Conservation (phyloP, 2,113 vertebrate genomes). For the Pseudorhombus dupliciocellatus region DNA sequence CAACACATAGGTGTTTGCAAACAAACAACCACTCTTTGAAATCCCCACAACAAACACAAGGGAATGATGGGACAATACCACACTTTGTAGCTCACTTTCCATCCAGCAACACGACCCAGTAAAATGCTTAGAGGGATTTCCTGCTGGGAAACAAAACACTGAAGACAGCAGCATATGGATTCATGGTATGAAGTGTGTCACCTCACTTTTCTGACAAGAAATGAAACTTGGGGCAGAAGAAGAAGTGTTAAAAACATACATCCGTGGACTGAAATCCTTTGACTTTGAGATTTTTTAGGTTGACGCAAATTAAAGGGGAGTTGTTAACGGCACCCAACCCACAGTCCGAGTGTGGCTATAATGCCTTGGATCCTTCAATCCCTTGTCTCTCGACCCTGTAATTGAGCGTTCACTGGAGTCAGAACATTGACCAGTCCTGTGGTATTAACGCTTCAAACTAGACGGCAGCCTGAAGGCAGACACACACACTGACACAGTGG, state of each 20-base stretch:
- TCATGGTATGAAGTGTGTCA: slow-evolving; percentile 10
- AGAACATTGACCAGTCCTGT: slow-evolving; percentile 46
- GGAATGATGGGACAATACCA: slow-evolving; percentile 23
- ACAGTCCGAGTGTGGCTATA: neutral
- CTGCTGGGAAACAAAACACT: slow-evolving; percentile 30
- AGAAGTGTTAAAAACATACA: neutral
- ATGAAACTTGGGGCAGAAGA: neutral
- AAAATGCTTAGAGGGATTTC: slow-evolving; percentile 33
- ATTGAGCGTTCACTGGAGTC: slow-evolving; percentile 59
- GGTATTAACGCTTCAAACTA: slow-evolving; percentile 63
- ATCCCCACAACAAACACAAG: slow-evolving; percentile 42
- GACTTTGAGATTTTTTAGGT: neutral
- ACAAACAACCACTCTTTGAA: slow-evolving; percentile 60
- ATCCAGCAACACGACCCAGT: neutral
- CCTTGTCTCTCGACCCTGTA: slow-evolving; percentile 47
- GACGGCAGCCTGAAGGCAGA: slow-evolving; percentile 41
- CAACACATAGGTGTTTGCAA: slow-evolving; percentile 48
- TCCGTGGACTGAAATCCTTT: neutral
- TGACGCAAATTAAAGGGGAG: slow-evolving; percentile 3
- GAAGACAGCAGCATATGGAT: neutral
- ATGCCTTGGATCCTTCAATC: slow-evolving; percentile 9
- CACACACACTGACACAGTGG: slow-evolving; percentile 16
- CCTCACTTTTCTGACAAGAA: neutral
- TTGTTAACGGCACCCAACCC: neutral
- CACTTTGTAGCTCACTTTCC: slow-evolving; percentile 15